A percentile compares a stretch with the other conserved stretches of the same genome.
phyloP scores from a whole-genome alignment of 23 tunicate species.

The Styela plicata region DNA sequence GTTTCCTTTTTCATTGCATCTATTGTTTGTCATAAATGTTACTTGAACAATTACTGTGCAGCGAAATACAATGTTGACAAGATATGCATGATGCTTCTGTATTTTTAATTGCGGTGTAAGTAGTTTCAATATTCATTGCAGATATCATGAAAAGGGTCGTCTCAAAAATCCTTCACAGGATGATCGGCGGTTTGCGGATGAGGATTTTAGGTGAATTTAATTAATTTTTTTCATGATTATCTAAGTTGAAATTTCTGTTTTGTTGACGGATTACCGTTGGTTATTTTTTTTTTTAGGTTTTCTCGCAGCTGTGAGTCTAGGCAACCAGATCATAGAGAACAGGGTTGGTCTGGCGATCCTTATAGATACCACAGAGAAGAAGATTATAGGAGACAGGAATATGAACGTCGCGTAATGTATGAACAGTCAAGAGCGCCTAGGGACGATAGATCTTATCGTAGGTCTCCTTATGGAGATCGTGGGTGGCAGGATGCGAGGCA shows the following conservation, averaged over 20 bases:
- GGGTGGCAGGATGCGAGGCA: not conserved
- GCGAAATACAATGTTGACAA: not conserved
- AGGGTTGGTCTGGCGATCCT: not conserved
- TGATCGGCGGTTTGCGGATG: constrained; percentile 5
- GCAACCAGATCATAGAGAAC: not conserved
- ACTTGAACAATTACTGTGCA: too few relatives aligned
- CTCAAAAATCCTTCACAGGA: constrained; percentile 2
- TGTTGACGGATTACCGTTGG: not conserved
- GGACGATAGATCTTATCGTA: not conserved
- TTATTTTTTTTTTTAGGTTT: not conserved
- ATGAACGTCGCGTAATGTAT: not conserved
- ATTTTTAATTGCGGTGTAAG: too few relatives aligned
- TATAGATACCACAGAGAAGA: not conserved
- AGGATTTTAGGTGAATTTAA: constrained; percentile 1
- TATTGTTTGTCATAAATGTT: not conserved
- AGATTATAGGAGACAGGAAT: not conserved
- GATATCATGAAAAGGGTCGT: not conserved
- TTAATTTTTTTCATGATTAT: not conserved
- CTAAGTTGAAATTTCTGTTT: not conserved
- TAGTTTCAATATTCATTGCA: too few relatives aligned
- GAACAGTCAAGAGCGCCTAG: not conserved
- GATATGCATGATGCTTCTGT: not conserved
- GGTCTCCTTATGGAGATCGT: not conserved
- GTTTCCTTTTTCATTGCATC: not conserved
- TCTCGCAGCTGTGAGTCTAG: not conserved